Evolutionary conservation across 2,797 vertebrate species (phyloP), one percentile per base, ranked within the genome.

Genomic region (Sebastes taczanowskii): DNA sequence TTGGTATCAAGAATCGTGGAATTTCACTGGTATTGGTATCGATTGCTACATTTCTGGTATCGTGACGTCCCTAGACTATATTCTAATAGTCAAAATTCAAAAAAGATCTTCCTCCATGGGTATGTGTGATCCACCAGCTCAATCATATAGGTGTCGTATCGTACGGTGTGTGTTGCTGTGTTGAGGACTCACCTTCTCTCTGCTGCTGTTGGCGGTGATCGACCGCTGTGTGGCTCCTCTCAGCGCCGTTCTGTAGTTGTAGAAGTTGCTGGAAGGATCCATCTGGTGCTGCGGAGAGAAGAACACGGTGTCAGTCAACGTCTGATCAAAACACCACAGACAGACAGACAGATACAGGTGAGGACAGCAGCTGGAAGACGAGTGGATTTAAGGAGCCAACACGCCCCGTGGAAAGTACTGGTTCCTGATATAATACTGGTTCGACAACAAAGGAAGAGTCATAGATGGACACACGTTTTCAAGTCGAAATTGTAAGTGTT

Each of bases 191-290:
- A 99, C 98, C 97, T 98, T 99, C 93, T 98, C 98, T 88, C 97
- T 95, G 94, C 90, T 97, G 89, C 97, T 98, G 76, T 97, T 97
- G 81, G 97, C 98, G 4, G 97, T 98, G 88, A 97, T 86, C 38
- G 97, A 98, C 81, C 98, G 95, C 76, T 99, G 98, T 0, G 97
- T 92, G 7, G 98, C 98, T 75, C 97, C 98, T 84, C 97, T 96
- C 76, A 99, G 95, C 3, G 98, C 97, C 0, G 97, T 99, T 80
- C 98, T 95, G 87, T 99, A 99, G 95, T 99, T 99, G 87, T 97
- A 98, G 93, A 99, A 99, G 88, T 99, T 99, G 88, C 97, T 97
- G 20, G 98, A 99, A 83, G 98, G 98, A 93, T 99, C 98, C 98
- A 99, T 99, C 88, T 99, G 98, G 94, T 98, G 97, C 98, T 99